phyloP scores from a whole-genome alignment of 1,140 invertebrate genomes.

The Papilio helenus region DNA sequence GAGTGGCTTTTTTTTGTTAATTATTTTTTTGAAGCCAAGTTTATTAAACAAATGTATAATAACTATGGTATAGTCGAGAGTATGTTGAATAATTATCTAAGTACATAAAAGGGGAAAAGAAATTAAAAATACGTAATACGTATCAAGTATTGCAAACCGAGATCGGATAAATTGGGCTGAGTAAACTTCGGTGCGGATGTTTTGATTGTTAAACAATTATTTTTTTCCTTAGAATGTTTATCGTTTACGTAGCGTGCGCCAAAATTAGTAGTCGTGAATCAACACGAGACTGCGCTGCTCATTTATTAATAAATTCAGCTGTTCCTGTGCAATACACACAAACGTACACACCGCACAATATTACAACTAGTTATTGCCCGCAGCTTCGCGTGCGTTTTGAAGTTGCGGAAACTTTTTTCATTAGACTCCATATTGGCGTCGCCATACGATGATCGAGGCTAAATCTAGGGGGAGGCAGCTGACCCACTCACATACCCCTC shows the following conservation, averaged over 20 bases:
- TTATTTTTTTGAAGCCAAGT: no score
- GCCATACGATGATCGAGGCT: no score
- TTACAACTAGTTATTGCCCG: neutral
- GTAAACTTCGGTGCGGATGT: conserved; percentile 1
- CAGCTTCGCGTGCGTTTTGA: neutral
- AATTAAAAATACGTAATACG: no score
- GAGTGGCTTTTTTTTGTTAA: no score
- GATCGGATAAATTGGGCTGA: neutral
- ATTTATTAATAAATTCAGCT: conserved; percentile 25
- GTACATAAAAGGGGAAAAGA: neutral
- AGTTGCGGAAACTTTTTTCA: neutral
- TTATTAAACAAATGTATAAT: no score
- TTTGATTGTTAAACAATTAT: conserved; percentile 3
- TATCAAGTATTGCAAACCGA: neutral
- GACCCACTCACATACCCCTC: no score
- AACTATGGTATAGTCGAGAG: no score
- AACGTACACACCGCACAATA: neutral
- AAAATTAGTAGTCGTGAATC: conserved; percentile 17
- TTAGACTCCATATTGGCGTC: no score
- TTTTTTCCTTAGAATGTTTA: conserved; percentile 17
- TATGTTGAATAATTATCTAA: neutral
- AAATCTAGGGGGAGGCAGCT: no score
- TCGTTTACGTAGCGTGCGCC: neutral
- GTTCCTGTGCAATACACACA: conserved; percentile 8
- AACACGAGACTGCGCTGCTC: conserved; percentile 15